Evolutionary conservation across 2,797 vertebrate genomes (phyloP).

Genomic region (Podarcis lilfordi): DNA sequence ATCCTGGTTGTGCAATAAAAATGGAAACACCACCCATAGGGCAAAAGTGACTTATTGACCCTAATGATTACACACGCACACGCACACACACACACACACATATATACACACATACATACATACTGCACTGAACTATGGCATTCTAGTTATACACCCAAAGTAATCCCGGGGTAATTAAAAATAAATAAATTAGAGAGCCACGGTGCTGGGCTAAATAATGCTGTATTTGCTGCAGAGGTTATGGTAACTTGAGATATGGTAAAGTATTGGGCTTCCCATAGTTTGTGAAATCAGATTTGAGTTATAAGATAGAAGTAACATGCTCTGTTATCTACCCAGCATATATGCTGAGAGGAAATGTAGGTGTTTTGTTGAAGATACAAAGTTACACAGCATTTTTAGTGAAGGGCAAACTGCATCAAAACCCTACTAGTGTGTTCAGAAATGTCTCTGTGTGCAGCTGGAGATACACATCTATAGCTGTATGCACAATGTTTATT

Average conservation of each 20-base stretch:
- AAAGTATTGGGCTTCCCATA: not conserved
- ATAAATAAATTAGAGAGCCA: not conserved
- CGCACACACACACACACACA: too few relatives aligned
- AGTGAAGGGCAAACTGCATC: not conserved
- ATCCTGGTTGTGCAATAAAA: slow-evolving; percentile 35
- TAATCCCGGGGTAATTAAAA: slow-evolving; percentile 5
- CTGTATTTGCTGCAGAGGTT: slow-evolving; percentile 24
- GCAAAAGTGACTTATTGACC: not conserved
- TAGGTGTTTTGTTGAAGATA: not conserved
- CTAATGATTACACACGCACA: not conserved
- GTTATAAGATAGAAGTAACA: not conserved
- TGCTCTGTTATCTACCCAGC: not conserved
- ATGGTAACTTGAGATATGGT: slow-evolving; percentile 30
- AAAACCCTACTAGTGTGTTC: not conserved
- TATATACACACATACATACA: too few relatives aligned
- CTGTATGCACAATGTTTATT: not conserved
- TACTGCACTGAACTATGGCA: not conserved
- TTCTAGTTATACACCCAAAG: not conserved
- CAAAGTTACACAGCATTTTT: not conserved
- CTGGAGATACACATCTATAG: too few relatives aligned
- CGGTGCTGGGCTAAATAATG: slow-evolving; percentile 39
- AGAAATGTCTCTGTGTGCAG: not conserved
- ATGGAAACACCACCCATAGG: slow-evolving; percentile 22
- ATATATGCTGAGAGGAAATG: not conserved
- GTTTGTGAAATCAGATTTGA: not conserved